These are phyloP conservation scores for Pseudomyrmex gracilis DNA, from an alignment of 1,140 invertebrate species.

Conservation along the genomic window DNA sequence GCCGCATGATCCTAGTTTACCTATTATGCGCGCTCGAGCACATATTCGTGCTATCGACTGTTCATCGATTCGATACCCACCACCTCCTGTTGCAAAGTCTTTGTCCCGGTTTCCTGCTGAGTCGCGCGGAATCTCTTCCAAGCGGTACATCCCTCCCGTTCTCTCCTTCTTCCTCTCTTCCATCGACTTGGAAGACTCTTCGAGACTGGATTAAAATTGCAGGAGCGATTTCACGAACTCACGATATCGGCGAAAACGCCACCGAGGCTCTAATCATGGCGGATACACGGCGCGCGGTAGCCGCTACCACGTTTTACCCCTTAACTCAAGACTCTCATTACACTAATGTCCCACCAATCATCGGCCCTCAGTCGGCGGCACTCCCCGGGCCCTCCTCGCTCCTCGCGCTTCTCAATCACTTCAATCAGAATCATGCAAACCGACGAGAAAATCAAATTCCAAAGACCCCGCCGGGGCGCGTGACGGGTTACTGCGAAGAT, in stretches of 20 bases:
- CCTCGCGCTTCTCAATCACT: constrained; percentile 76
- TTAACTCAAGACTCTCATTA: constrained; percentile 81
- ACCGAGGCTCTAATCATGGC: constrained; percentile 82
- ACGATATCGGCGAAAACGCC: constrained; percentile 76
- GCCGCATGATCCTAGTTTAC: constrained; percentile 1
- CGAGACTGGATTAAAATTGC: constrained; percentile 81
- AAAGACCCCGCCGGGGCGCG: constrained; percentile 36
- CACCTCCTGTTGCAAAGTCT: background rate
- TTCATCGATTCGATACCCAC: background rate
- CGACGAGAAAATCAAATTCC: constrained; percentile 76
- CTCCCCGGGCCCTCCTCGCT: constrained; percentile 64
- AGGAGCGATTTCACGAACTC: constrained; percentile 78
- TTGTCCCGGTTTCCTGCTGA: constrained; percentile 25
- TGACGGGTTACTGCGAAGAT: constrained; percentile 42
- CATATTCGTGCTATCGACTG: constrained; percentile 22
- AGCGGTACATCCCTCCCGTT: background rate
- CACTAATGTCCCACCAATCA: constrained; percentile 83
- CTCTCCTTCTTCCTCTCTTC: constrained; percentile 12
- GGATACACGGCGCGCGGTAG: constrained; percentile 75
- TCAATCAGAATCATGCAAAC: constrained; percentile 81
- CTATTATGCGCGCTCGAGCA: background rate
- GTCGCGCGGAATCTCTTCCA: background rate
- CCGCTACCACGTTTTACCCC: constrained; percentile 82
- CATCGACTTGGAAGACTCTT: constrained; percentile 45
- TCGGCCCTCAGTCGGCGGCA: constrained; percentile 76